phyloP scores from a whole-genome alignment of 2,888 invertebrate genomes.

The Cetonia aurata region DNA sequence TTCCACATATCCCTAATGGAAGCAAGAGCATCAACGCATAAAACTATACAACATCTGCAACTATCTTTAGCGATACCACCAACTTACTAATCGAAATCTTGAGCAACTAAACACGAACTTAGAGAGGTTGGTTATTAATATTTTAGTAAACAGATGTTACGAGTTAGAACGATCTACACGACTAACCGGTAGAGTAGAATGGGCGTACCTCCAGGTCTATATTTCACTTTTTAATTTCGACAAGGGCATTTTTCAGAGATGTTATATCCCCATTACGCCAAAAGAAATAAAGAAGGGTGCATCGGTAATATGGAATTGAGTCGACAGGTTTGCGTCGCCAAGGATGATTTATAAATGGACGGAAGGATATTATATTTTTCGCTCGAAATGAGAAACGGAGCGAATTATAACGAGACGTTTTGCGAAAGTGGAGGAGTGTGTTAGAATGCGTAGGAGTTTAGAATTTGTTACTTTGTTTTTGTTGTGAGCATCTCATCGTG shows the following conservation, averaged over 20 bases:
- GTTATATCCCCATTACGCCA: conserved; percentile 24
- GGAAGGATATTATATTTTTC: background rate
- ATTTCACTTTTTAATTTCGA: conserved; percentile 40
- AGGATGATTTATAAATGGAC: conserved; percentile 30
- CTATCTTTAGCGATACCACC: background rate
- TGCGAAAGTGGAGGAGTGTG: no score
- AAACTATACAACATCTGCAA: background rate
- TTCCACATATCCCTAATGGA: no score
- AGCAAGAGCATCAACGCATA: no score
- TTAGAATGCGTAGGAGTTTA: no score
- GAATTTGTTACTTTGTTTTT: no score
- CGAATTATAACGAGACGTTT: no score
- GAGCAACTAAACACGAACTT: background rate
- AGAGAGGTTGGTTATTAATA: conserved; percentile 12
- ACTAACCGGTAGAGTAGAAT: background rate
- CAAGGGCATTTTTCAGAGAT: conserved; percentile 31
- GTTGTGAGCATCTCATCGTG: no score
- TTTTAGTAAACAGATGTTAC: conserved; percentile 37
- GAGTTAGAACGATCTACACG: background rate
- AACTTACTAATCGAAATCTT: background rate
- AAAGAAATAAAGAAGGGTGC: background rate
- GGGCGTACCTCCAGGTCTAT: conserved; percentile 24
- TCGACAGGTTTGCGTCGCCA: conserved; percentile 45
- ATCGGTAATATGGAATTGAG: conserved; percentile 23
- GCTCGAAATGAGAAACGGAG: no score